Evolutionary conservation across 2,888 invertebrate genomes (phyloP), one percentile per base, ranked within the genome.

Genomic region (Ormyrus rosae): DNA sequence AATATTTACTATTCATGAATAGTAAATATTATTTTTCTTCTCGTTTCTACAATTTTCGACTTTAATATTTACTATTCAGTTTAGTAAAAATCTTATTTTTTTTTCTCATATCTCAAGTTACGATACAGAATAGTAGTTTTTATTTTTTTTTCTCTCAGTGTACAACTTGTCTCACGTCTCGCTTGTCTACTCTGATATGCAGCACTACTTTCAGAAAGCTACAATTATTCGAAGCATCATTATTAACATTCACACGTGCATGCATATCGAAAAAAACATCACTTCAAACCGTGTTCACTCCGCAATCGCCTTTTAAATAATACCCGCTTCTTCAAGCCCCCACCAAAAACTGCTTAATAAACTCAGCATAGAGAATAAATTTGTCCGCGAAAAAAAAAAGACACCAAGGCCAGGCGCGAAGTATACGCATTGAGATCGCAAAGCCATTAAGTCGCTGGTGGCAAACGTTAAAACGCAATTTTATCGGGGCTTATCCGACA

Each of bases 381-480:
- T 34, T 34, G 3, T 3, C 34, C 34, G 34, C 34, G 34, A n/a
- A n/a, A 34, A 34, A 34, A 34, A 34, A 34, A 4, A 34, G 5
- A 13, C 50, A 7, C n/a, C 19, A 34, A 55, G 19, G 67, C 9
- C 5, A 8, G 11, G n/a, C 6, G 13, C 8, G 45, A 64, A 19
- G 56, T 13, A 65, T 46, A 61, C 19, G 19, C 67, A 78, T 68
- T 56, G 48, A 64, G 34, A 68, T 68, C 46, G 71, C 71, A 13
- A 45, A 61, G 78, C 69, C 64, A 65, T 70, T 75, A 69, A 74
- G 75, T 63, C 53, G 70, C 65, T 67, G n/a, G 48, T 46, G 34
- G 65, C 60, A 9, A n/a, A 50, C 53, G 74, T 73, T 65, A 64
- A 80, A 75, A 65, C 60, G 69, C 50, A 56, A 70, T 64, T 70